Evolutionary conservation across 2,797 vertebrate genomes (phyloP), one percentile per base, ranked within the genome.

Genomic region (Hirundo rustica): DNA sequence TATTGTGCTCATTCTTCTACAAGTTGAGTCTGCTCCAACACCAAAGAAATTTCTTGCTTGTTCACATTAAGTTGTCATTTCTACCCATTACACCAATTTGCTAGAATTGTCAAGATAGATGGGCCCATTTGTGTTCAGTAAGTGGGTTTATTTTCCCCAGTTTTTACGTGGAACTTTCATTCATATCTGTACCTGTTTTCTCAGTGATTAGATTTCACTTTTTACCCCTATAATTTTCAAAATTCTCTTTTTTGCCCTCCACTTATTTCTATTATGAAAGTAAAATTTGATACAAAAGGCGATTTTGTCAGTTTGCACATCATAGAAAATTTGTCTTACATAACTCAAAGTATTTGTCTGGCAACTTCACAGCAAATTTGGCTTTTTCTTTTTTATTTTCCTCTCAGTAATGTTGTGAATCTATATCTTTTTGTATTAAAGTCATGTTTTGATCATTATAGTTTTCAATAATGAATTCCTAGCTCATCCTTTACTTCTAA

Each of bases 21-120:
- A 68, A 61, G 38, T 2, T 45, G 36, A 71, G 13, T 21, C 25
- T 66, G 18, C 6, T 25, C 8, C 27, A 71, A 34, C 9, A 55
- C 5, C 21, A n/a, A 81, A 68, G 4, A 38, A 55, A 68, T 55
- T 20, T 48, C 30, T 64, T 65, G 8, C 21, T 84, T 70, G 29
- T 64, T 68, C 60, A 44, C 20, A 38, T 57, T 55, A n/a, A 72
- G 11, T 2, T 78, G 17, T 38, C 11, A 40, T 71, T 75, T 38
- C 18, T 47, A 36, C 4, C 5, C 1, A 2, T 65, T 68, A 53
- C 5, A 48, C 8, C 16, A 47, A 13, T 64, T 74, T 71, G 1
- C n/a, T 26, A 68, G 22, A 64, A 51, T 11, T 4, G 7, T 1
- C 0, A 3, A 74, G 58, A 36, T 5, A 45, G 32, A 48, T 64